Evolutionary conservation across 2,888 invertebrate species (phyloP), one percentile per base, ranked within the genome.

Genomic region (Clostera curtula): DNA sequence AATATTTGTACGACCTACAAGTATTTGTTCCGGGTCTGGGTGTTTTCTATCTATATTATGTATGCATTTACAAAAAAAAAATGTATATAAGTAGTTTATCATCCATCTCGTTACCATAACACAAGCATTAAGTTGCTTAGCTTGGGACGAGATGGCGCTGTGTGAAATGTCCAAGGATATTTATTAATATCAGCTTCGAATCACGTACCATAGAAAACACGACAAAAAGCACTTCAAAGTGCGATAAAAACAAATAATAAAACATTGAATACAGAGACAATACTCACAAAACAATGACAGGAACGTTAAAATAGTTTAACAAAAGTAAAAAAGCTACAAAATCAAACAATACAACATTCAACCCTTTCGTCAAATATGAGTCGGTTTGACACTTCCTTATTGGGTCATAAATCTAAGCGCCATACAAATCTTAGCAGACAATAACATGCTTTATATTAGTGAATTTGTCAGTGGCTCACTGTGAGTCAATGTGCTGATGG

Each of bases 351-450:
- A 62, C 56, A 44, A 65, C 56, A 71, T 80, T 75, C 70, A 83
- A 79, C 72, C 79, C 83, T 80, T 82, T 79, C 77, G 70, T 79
- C 71, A 74, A 79, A 75, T 71, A 77, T 73, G 58, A 59, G 54
- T 56, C 50, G 59, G 59, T 62, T 64, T 48, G 64, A 69, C 69
- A 79, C 73, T 83, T 83, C 83, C 83, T 83, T 80, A 80, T 82
- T 80, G 74, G 67, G 34, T 60, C 75, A 56, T 82, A 83, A 82
- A 82, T 79, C 68, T 61, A 46, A 64, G 62, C 49, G 60, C 53
- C 64, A 56, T 59, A 67, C 55, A 66, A 58, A 59, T 53, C 46
- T 52, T 43, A 25, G 34, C 33, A 52, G 44, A 57, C 56, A 61
- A 56, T 53, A 54, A 55, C 42, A 32, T 31, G 33, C 49, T 59